Evolutionary conservation across 2,113 vertebrate species (phyloP), one percentile per base, ranked within the genome.

Genomic region (Perognathus longimembris): DNA sequence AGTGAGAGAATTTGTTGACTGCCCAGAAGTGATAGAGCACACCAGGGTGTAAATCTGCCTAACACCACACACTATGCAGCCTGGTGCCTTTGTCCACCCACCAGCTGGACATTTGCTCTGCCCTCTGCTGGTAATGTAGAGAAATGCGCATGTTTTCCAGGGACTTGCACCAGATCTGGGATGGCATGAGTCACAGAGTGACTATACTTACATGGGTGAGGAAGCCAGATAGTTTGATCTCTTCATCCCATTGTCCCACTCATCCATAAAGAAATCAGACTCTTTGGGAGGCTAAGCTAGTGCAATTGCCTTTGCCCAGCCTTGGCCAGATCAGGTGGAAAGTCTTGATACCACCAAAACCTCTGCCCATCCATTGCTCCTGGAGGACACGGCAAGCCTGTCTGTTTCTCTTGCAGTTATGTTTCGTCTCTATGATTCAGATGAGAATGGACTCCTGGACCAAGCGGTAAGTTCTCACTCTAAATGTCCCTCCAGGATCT

Each of bases 341-440:
- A 93, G 54, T 9, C 85, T 34, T 21, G 17, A 18, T 34, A 57
- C 22, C 50, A 50, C 24, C 24, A 42, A 54, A 87, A 71, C 22
- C 34, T 54, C 71, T 42, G 59, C 40, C 54, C 7, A 1, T 24
- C 21, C 10, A 0, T 64, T 32, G 38, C 28, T 45, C 34, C 71
- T 40, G 26, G 64, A 82, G 57, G 76, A 83, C 12, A 40, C 93
- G 66, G 96, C 69, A 81, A 5, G 20, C 24, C 74, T 96, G 9
- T 42, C 82, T 97, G 95, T 96, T 87, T 95, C 96, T 95, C 94
- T 97, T 98, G 45, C 97, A 99, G 99, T 99, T 97, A 99, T 99
- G 99, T 99, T 99, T 97, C 98, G 98, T 81, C 98, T 99, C 70
- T 99, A 99, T 0, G 99, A 99, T 42, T 99, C 98, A 0, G 99